These are phyloP conservation scores for Coptodon bakossiorum DNA, from an alignment of 2,113 vertebrate species.

Conservation along the genomic window DNA sequence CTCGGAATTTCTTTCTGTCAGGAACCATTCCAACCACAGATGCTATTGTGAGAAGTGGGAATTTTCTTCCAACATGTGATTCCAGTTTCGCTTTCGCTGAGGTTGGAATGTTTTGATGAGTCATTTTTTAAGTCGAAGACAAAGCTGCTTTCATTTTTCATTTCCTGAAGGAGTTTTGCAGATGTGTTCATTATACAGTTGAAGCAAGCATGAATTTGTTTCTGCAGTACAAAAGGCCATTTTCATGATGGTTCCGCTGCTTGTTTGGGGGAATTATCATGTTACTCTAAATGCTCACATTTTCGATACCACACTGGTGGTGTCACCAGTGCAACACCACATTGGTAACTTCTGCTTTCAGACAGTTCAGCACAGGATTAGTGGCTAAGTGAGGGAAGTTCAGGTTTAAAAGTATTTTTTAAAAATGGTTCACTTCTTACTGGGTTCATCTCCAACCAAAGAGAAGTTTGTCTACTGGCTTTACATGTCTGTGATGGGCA, in stretches of 20 bases:
- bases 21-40: neutral
- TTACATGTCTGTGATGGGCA: neutral
- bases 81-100: neutral
- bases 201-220: neutral
- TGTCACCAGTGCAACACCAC: neutral
- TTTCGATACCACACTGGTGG: neutral
- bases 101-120: neutral
- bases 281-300: neutral
- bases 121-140: neutral
- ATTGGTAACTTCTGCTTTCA: neutral
- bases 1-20: neutral
- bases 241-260: neutral
- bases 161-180: neutral
- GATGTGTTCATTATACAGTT: neutral
- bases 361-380: neutral
- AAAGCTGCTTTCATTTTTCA: neutral
- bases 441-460: neutral
- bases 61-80: neutral
- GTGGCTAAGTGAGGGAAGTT: neutral
- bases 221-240: neutral
- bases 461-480: neutral
- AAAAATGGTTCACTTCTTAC: neutral
- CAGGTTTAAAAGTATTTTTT: neutral
- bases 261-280: neutral
- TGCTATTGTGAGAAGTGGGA: neutral